Evolutionary conservation across 1,140 invertebrate species (phyloP).

Genomic region (Drosophila kohkoa): DNA sequence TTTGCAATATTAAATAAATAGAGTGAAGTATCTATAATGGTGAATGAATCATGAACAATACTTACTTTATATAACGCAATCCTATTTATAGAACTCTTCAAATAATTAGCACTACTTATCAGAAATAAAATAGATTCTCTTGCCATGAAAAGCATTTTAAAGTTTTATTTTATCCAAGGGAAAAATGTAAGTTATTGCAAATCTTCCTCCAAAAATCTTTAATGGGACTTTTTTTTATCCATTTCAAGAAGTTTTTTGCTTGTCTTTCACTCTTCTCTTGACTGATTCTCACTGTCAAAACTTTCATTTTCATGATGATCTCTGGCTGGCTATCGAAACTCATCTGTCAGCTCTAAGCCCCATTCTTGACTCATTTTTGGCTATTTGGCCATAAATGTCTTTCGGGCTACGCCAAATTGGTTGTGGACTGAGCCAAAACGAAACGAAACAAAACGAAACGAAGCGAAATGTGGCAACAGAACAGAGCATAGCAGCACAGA

Average conservation of each 20-base stretch:
- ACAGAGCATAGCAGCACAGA: slow-evolving; percentile 2
- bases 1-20: too few species aligned
- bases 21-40: too few species aligned
- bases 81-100: too few species aligned
- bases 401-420: slow-evolving; percentile 30
- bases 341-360: slow-evolving; percentile 7
- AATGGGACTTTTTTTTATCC: background rate
- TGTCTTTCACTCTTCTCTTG: background rate
- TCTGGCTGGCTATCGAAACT: background rate
- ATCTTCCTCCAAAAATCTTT: background rate
- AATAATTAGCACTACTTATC: too few species aligned
- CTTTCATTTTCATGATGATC: slow-evolving; percentile 9
- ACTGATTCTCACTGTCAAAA: background rate
- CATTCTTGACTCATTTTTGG: slow-evolving; percentile 15
- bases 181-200: too few species aligned
- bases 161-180: too few species aligned
- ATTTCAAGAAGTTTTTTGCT: background rate
- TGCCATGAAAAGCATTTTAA: too few species aligned
- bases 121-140: too few species aligned
- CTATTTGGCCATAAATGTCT: slow-evolving; percentile 23
- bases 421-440: slow-evolving; percentile 17
- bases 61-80: too few species aligned
- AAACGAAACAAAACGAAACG: slow-evolving; percentile 14
- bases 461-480: slow-evolving; percentile 7
- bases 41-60: too few species aligned